These are phyloP conservation scores for Avahi laniger DNA, from an alignment of 2,797 vertebrate genomes.

Conservation along the genomic window DNA sequence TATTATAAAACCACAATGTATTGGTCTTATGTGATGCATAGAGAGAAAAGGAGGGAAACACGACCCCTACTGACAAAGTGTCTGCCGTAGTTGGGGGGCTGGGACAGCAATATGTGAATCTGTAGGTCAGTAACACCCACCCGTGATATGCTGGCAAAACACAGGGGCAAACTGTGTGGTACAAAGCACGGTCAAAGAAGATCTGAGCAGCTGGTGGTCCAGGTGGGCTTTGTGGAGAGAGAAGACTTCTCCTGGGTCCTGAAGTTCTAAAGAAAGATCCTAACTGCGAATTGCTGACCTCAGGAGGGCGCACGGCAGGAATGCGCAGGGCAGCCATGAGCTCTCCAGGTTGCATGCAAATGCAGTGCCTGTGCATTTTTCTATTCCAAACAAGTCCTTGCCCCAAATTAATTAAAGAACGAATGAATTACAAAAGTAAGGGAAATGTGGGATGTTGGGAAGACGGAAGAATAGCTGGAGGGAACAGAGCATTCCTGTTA, in stretches of 20 bases:
- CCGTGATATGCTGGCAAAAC: no score
- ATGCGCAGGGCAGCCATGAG: rapidly evolving
- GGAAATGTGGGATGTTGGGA: neutral
- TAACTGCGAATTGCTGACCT: neutral
- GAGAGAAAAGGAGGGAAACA: neutral
- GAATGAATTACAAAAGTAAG: neutral
- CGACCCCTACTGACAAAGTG: neutral
- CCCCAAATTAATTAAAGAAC: neutral
- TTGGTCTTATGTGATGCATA: neutral
- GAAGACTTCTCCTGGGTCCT: neutral
- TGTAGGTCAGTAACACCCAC: neutral
- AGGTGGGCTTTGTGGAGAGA: neutral
- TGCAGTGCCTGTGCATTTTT: neutral
- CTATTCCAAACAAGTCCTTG: neutral
- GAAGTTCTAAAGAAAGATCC: neutral
- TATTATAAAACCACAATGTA: neutral
- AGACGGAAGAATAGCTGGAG: neutral
- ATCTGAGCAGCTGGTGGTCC: neutral
- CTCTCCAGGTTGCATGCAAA: neutral
- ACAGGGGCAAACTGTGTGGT: neutral
- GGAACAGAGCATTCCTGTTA: neutral
- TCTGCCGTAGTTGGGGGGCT: neutral
- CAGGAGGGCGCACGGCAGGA: neutral
- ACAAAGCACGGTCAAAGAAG: neutral
- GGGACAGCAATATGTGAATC: neutral